Evolutionary conservation across 1,140 invertebrate species (phyloP), one percentile per base, ranked within the genome.

Genomic region (Acromyrmex heyeri): DNA sequence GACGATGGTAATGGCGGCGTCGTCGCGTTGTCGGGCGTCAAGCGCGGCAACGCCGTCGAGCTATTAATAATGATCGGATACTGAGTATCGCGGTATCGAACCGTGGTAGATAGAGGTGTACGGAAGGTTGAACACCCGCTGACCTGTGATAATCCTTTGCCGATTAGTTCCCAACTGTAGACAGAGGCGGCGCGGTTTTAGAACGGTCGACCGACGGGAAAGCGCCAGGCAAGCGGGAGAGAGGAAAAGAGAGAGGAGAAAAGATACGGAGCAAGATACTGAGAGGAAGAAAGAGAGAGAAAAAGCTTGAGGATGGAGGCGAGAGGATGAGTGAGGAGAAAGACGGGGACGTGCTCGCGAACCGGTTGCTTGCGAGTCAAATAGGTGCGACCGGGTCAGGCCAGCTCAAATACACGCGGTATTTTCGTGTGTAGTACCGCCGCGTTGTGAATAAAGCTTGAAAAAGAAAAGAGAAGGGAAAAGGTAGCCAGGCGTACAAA

Each of bases 101-200:
- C 87, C 87, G 81, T 88, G 73, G 44, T 85, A 76, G 86, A 70
- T 77, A 90, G 48, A 50, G 59, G 72, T 79, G 64, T 87, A 91
- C 92, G 93, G 92, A 92, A 93, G 93, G 92, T 92, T 93, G 93
- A 92, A 93, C 88, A 93, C 90, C 91, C 93, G 91, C 76, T 92
- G 91, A 92, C 89, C 92, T 93, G 93, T 93, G 87, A 92, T 92
- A 93, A 92, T 92, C 92, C 93, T 93, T 94, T 94, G 86, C 90
- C 92, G 90, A 94, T 94, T 92, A 94, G 92, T 93, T 92, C 90
- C 89, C 89, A 93, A 92, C 90, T 86, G 86, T 91, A 90, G 86
- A 86, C 87, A 90, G 90, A 86, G 88, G 88, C 89, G 88, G 75
- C 76, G 70, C 79, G 81, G 75, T 89, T 91, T 91, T 91, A 91